These are phyloP conservation scores for Baronia brevicornis DNA, from an alignment of 2,888 invertebrate genomes.

Conservation along the genomic window DNA sequence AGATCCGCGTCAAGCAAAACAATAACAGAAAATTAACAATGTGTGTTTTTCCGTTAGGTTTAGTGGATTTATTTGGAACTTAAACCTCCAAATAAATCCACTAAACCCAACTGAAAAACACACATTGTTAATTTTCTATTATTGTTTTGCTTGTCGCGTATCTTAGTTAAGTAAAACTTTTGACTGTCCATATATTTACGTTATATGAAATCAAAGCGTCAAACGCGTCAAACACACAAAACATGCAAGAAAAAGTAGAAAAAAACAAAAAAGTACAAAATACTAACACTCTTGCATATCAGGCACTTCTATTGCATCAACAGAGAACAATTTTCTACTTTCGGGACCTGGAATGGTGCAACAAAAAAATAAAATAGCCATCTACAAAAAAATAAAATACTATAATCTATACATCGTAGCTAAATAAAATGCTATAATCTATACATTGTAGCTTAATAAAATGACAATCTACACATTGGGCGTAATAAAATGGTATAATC, in stretches of 20 bases:
- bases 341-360: constrained; percentile 54
- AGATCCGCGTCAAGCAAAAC: no score
- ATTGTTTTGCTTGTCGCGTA: no score
- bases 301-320: constrained; percentile 63
- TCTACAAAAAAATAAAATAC: constrained; percentile 26
- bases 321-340: constrained; percentile 52
- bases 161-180: neutral
- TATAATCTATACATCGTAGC: constrained; percentile 17
- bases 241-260: constrained; percentile 17
- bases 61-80: no score
- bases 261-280: constrained; percentile 30
- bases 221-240: constrained; percentile 11
- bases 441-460: no score
- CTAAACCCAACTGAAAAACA: no score
- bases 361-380: constrained; percentile 32
- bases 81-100: no score
- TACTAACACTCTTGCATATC: constrained; percentile 72
- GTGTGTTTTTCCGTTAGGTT: no score
- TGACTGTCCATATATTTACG: neutral
- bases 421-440: no score
- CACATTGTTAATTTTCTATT: no score
- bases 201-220: constrained; percentile 2
- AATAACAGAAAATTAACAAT: no score
- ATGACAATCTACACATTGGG: no score
- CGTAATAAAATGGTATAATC: no score